These are phyloP conservation scores for Hybos culiciformis DNA, from an alignment of 2,888 invertebrate genomes.

Conservation along the genomic window DNA sequence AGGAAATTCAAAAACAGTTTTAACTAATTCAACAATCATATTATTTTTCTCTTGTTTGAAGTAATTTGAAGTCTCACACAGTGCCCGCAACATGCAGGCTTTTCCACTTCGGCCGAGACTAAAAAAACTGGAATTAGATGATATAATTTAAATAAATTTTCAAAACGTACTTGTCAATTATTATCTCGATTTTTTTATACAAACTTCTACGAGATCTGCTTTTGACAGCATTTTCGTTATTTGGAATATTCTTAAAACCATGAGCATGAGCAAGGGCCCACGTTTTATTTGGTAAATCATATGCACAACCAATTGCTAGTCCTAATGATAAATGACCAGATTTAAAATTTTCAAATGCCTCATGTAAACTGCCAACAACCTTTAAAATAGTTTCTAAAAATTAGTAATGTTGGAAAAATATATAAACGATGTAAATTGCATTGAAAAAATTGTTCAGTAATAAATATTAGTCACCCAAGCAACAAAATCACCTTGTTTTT, in stretches of 20 bases:
- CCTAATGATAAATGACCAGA: too few relatives aligned
- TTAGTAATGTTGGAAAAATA: too few relatives aligned
- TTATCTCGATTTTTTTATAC: constrained; percentile 51
- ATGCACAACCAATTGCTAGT: constrained; percentile 52
- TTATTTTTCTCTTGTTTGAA: constrained; percentile 46
- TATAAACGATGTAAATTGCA: too few relatives aligned
- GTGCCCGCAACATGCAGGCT: constrained; percentile 52
- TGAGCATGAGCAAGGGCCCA: constrained; percentile 36
- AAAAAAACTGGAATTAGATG: constrained; percentile 11
- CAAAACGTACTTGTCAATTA: constrained; percentile 49
- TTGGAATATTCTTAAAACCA: constrained; percentile 20
- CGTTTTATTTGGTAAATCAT: constrained; percentile 44
- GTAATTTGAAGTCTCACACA: constrained; percentile 58
- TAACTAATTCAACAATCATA: constrained; percentile 55
- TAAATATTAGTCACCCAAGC: too few relatives aligned
- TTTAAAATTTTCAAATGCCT: too few relatives aligned
- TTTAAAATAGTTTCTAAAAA: too few relatives aligned
- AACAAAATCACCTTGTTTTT: too few relatives aligned
- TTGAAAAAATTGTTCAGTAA: too few relatives aligned
- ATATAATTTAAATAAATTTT: not conserved
- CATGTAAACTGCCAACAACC: too few relatives aligned
- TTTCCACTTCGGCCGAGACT: constrained; percentile 67
- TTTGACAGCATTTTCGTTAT: constrained; percentile 30
- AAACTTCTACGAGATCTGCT: constrained; percentile 52
- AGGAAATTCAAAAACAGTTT: constrained; percentile 53